Percentiles rank a stretch among this genome's conserved stretches.
These are phyloP conservation scores for Psettodes erumei DNA, from an alignment of 2,113 vertebrate genomes.

Conservation along the genomic window DNA sequence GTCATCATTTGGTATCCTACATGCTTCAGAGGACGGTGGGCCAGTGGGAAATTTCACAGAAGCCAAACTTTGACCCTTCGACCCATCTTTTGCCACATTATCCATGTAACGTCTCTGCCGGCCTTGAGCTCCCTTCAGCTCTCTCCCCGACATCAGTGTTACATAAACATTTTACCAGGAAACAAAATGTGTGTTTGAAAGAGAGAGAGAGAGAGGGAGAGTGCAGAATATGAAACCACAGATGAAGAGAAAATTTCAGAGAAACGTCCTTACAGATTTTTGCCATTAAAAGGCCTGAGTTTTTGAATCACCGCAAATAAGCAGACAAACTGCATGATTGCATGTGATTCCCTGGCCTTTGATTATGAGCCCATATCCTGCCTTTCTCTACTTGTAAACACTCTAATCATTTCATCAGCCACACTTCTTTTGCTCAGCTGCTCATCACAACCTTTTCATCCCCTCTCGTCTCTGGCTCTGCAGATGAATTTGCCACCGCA, in stretches of 20 bases:
- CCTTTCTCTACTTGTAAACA: conserved; percentile 46
- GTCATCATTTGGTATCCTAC: conserved; percentile 18
- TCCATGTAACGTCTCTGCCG: conserved; percentile 38
- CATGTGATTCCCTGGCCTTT: conserved; percentile 41
- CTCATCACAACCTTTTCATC: conserved; percentile 77
- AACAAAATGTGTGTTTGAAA: neutral
- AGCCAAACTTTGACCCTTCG: conserved; percentile 41
- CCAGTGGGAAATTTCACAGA: conserved; percentile 59
- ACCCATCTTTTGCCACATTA: conserved; percentile 38
- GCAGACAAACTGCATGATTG: conserved; percentile 39
- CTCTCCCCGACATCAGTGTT: neutral
- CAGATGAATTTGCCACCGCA: conserved; percentile 41
- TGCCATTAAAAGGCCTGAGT: conserved; percentile 3
- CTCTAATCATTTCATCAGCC: conserved; percentile 78
- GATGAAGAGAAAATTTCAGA: neutral
- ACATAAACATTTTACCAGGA: neutral
- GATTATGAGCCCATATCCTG: conserved; percentile 44
- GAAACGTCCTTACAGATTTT: conserved; percentile 14
- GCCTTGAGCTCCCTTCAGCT: conserved; percentile 9
- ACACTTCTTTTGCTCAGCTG: conserved; percentile 67
- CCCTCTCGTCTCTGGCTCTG: conserved; percentile 39
- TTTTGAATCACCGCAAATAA: conserved; percentile 61
- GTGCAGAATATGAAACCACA: neutral
- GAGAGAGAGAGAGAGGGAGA: neutral
- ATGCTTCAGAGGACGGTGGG: conserved; percentile 10